phyloP scores from a whole-genome alignment of 2,888 invertebrate genomes.

The Hirtodrosophila cameraria region DNA sequence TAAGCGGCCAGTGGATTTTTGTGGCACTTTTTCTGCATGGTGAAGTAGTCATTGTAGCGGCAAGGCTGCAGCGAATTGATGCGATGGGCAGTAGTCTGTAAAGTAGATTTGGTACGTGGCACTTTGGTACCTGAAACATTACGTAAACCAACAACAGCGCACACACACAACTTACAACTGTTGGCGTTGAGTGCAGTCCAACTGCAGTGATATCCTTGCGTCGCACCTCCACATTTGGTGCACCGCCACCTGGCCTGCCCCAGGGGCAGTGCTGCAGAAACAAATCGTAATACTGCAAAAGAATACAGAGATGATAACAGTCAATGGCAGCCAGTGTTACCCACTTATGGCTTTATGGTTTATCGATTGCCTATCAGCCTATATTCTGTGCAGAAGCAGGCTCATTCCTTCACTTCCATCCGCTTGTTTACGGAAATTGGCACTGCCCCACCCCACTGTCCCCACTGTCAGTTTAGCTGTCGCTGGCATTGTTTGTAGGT shows the following conservation, averaged over 20 bases:
- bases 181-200: constrained; percentile 88
- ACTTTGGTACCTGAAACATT: background rate
- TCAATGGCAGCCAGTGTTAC: background rate
- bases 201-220: constrained; percentile 88
- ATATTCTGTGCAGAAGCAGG: constrained; percentile 33
- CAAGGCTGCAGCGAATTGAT: constrained; percentile 81
- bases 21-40: constrained; percentile 80
- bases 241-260: constrained; percentile 91
- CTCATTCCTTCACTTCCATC: constrained; percentile 29
- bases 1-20: constrained; percentile 70
- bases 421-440: constrained; percentile 50
- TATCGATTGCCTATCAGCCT: constrained; percentile 62
- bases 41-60: constrained; percentile 81
- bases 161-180: constrained; percentile 83
- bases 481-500: constrained; percentile 75
- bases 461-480: background rate
- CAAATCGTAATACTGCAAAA: constrained; percentile 86
- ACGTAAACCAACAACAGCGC: constrained; percentile 3
- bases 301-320: constrained; percentile 2
- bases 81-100: constrained; percentile 74
- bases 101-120: background rate
- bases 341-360: constrained; percentile 34
- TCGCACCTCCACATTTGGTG: constrained; percentile 88
- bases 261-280: constrained; percentile 91
- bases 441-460: constrained; percentile 2